Base-by-base conservation (phyloP, 2,797 vertebrate genomes). In the Pagetopsis macropterus region DNA sequence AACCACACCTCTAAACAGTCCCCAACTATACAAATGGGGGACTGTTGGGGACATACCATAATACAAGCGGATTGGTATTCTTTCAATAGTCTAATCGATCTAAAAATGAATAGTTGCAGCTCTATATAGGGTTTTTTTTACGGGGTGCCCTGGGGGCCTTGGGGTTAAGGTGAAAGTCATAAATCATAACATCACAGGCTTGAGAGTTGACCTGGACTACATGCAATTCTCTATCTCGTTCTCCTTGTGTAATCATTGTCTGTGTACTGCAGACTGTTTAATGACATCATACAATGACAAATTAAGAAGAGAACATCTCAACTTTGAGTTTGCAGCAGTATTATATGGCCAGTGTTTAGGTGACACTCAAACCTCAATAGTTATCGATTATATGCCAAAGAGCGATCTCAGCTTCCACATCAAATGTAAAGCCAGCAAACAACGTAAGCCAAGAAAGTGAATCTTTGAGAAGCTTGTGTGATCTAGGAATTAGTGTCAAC, bases 401-500 rank as follows among this genome's bases (percentile, higher is more conserved):
- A 31, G 3, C 19, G 13, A 77, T 37, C 60, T 70, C 0, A 56
- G 21, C n/a, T 65, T 41, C 7, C 40, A 73, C 21, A 60, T 3
- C 9, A 65, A 37, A 75, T 37, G 51, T 45, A 27, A 73, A 79
- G 72, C 48, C 40, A 43, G 51, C 52, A 59, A 70, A 58, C 33
- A 82, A 73, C 81, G 57, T 37, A 49, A 50, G 44, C 44, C 16
- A 56, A 65, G 50, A 72, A 72, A 59, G 41, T 54, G 58, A 76
- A 75, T 64, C 54, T 67, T 64, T 73, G 65, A 74, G 69, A 65
- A 81, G 46, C 57, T 68, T 21, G 16, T 66, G 49, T 74, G 74
- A 86, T 81, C 65, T 80, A 68, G 62, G 61, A 80, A 70, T 77
- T 72, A 82, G 56, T 13, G 51, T 85, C 78, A 55, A 23, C 71